These are phyloP conservation scores for Squalus acanthias DNA, from an alignment of 2,797 vertebrate genomes.

Conservation along the genomic window DNA sequence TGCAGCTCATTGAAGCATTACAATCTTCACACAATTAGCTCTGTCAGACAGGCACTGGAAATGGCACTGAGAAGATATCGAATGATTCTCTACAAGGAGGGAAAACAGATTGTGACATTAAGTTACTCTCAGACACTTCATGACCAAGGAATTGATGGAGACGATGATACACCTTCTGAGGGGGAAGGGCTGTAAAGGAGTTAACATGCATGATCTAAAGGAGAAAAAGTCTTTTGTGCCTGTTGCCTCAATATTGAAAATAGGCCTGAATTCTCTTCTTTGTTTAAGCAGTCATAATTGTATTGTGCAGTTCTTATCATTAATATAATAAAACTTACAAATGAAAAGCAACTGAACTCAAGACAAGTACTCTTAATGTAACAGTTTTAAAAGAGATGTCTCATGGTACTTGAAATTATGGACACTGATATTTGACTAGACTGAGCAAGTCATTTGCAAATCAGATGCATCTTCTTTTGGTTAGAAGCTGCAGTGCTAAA, in stretches of 20 bases:
- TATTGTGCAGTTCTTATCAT: not conserved
- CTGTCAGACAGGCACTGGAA: not conserved
- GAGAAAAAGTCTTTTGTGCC: not conserved
- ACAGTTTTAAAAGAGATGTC: not conserved
- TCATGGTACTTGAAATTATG: not conserved
- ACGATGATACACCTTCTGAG: not conserved
- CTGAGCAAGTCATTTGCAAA: too few species aligned
- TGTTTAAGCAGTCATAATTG: not conserved
- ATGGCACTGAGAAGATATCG: not conserved
- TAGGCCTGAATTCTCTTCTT: not conserved
- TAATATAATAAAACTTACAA: not conserved
- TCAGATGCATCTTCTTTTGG: too few species aligned
- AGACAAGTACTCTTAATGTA: not conserved
- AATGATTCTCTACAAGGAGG: not conserved
- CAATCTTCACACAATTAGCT: not conserved
- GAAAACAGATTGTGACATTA: not conserved
- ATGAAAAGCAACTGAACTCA: not conserved
- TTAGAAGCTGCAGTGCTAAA: too few species aligned
- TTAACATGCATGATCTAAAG: not conserved
- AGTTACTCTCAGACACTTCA: constrained; percentile 39
- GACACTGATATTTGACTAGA: too few species aligned
- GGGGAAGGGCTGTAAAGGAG: too few species aligned
- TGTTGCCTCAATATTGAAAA: not conserved
- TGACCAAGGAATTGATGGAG: not conserved
- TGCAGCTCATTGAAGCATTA: not conserved